Percentiles rank a stretch among this genome's conserved stretches.
Conservation (phyloP, 2,888 invertebrate genomes). For the Pherbina coryleti region DNA sequence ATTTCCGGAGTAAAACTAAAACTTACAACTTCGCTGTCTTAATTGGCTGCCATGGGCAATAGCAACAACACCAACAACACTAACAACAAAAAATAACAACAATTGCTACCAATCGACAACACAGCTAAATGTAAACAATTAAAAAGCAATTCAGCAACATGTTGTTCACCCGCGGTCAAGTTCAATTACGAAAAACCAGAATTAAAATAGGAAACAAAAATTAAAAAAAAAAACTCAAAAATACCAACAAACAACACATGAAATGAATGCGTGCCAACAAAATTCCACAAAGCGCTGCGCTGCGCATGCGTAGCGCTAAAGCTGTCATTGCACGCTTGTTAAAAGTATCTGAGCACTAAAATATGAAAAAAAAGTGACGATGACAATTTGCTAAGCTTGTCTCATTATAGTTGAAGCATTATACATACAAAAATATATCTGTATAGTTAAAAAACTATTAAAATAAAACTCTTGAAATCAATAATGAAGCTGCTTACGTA, state of each 20-base stretch:
- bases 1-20: neutral
- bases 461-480: neutral
- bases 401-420: slow-evolving; percentile 3
- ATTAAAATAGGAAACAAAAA: no score
- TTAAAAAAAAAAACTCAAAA: neutral
- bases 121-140: slow-evolving; percentile 22
- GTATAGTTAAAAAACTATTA: neutral
- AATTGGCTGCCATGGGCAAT: slow-evolving; percentile 31
- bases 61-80: slow-evolving; percentile 1
- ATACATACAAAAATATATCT: neutral
- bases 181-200: slow-evolving; percentile 28
- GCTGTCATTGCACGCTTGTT: neutral
- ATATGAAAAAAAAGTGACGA: slow-evolving; percentile 8
- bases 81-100: neutral
- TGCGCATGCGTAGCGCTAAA: slow-evolving; percentile 9
- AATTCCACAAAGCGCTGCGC: neutral
- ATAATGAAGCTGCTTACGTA: no score
- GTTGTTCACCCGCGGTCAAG: slow-evolving; percentile 34
- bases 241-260: neutral
- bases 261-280: neutral
- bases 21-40: neutral
- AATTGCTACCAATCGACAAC: neutral
- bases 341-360: neutral
- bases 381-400: slow-evolving; percentile 33
- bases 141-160: slow-evolving; percentile 20